A percentile compares a stretch with the other conserved stretches of the same genome.
phyloP scores from a whole-genome alignment of 2,888 invertebrate species.

The Ennomos fuscantarius region DNA sequence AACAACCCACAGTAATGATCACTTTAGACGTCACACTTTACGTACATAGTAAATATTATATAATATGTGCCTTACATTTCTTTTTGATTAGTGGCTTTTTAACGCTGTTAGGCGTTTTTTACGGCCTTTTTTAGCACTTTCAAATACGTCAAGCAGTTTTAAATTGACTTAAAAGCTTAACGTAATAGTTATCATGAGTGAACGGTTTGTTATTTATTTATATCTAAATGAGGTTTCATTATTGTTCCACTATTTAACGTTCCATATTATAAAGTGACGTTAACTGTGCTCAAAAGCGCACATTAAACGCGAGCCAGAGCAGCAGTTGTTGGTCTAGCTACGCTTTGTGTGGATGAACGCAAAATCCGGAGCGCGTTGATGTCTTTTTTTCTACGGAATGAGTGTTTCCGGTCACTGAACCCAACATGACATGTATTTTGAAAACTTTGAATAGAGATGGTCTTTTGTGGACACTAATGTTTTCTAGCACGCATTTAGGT shows the following conservation, averaged over 20 bases:
- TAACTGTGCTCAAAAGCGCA: slow-evolving; percentile 6
- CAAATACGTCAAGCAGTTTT: too few relatives aligned
- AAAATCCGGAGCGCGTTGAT: slow-evolving; percentile 41
- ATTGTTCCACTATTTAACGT: too few relatives aligned
- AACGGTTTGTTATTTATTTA: background rate
- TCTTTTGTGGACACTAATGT: slow-evolving; percentile 34
- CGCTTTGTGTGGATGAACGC: slow-evolving; percentile 38
- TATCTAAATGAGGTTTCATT: background rate
- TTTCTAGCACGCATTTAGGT: slow-evolving; percentile 30
- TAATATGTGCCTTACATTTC: too few relatives aligned
- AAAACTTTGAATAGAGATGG: slow-evolving; percentile 31
- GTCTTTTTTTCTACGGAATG: slow-evolving; percentile 40
- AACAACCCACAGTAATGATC: too few relatives aligned
- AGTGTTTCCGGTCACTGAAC: slow-evolving; percentile 42
- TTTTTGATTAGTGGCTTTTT: too few relatives aligned
- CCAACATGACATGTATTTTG: slow-evolving; percentile 33
- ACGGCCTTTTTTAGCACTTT: too few relatives aligned
- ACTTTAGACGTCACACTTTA: too few relatives aligned
- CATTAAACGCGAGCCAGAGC: slow-evolving; percentile 14
- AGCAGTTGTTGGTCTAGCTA: slow-evolving; percentile 24
- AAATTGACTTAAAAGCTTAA: too few relatives aligned
- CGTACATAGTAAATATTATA: too few relatives aligned
- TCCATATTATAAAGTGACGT: slow-evolving; percentile 2
- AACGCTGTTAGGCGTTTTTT: too few relatives aligned
- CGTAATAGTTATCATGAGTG: too few relatives aligned